phyloP scores from a whole-genome alignment of 2,113 vertebrate species.

The Axis porcinus region DNA sequence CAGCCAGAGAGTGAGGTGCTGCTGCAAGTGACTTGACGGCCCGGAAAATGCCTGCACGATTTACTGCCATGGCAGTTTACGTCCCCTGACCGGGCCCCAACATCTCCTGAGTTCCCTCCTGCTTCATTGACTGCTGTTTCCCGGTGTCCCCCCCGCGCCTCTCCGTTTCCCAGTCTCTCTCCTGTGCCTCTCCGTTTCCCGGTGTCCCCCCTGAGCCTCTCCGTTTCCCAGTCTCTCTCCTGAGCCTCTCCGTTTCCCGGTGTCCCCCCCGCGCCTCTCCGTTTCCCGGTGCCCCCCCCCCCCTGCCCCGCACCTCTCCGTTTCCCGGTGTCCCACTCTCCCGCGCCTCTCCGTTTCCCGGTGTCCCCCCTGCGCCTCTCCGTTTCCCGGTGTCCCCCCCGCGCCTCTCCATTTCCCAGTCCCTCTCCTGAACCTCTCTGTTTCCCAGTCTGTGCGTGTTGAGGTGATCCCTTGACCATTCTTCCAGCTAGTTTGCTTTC shows the following conservation, averaged over 20 bases:
- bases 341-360: neutral
- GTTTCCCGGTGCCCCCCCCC: rapidly evolving
- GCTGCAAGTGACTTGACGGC: neutral
- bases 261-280: no score
- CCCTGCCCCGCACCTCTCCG: no score
- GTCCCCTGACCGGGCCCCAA: neutral
- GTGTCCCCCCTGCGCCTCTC: neutral
- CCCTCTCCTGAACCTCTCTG: neutral
- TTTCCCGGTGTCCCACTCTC: neutral
- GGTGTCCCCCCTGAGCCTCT: neutral
- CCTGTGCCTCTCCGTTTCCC: neutral
- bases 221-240: no score
- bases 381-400: neutral
- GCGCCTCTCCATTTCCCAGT: no score
- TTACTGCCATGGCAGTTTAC: neutral
- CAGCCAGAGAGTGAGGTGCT: neutral
- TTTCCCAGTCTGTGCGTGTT: neutral
- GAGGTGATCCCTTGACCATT: neutral
- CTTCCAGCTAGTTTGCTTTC: neutral
- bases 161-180: neutral
- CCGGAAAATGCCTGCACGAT: neutral
- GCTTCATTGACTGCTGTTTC: neutral
- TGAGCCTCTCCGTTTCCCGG: no score
- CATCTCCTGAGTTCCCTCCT: neutral
- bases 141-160: neutral